These are phyloP conservation scores for Atlantisia rogersi DNA, from an alignment of 2,113 vertebrate species.

Conservation along the genomic window DNA sequence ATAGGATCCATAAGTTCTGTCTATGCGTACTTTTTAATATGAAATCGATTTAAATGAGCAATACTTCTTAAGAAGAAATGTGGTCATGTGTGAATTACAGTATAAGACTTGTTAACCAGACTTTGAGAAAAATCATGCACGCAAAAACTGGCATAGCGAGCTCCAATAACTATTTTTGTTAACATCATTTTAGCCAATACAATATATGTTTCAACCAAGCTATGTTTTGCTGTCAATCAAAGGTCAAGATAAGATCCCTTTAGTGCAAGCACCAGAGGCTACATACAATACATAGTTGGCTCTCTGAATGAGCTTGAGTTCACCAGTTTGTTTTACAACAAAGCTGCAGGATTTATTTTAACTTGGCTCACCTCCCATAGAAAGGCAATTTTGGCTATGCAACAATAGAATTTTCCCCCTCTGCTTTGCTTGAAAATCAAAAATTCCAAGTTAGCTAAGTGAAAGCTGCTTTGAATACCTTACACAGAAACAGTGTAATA, in stretches of 20 bases:
- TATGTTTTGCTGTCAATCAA: not conserved
- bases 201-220: not conserved
- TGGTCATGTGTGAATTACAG: not conserved
- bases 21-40: not conserved
- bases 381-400: not conserved
- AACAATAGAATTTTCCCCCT: not conserved
- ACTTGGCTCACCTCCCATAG: not conserved
- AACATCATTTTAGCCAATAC: not conserved
- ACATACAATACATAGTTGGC: not conserved
- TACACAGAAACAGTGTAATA: not conserved
- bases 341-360: not conserved
- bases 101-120: not conserved
- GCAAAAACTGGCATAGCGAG: not conserved
- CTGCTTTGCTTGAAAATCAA: not conserved
- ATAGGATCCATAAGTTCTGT: not conserved
- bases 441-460: not conserved
- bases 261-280: not conserved
- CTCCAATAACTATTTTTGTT: not conserved
- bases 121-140: not conserved
- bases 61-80: not conserved
- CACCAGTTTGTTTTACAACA: not conserved
- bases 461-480: slow-evolving; percentile 42
- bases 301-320: not conserved
- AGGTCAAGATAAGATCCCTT: not conserved
- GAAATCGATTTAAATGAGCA: not conserved